A percentile compares a stretch with the other conserved stretches of the same genome.
Conservation (phyloP, 2,888 invertebrate genomes). For the Microctonus brassicae region DNA sequence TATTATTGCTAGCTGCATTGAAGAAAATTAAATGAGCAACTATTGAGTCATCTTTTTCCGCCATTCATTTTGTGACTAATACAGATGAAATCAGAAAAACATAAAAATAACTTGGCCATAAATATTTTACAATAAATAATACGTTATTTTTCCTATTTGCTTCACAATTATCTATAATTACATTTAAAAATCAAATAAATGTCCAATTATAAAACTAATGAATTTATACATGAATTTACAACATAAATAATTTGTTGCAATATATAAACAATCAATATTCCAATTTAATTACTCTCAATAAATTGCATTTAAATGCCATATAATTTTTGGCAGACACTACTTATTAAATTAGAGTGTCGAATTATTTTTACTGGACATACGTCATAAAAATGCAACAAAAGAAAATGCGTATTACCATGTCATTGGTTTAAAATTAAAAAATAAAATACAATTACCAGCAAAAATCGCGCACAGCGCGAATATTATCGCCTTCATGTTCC, state of each 20-base stretch:
- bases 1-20: background rate
- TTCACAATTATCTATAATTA: background rate
- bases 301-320: background rate
- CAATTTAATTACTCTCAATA: background rate
- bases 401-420: slow-evolving; percentile 19
- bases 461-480: slow-evolving; percentile 70
- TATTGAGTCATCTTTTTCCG: slow-evolving; percentile 30
- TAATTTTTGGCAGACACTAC: background rate
- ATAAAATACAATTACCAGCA: slow-evolving; percentile 64
- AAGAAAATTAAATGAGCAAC: background rate
- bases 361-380: background rate
- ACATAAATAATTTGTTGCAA: background rate
- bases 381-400: slow-evolving; percentile 5
- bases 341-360: background rate
- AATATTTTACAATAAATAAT: background rate
- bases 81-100: background rate
- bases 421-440: slow-evolving; percentile 32
- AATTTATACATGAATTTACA: too few species aligned
- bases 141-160: too few species aligned
- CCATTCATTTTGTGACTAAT: slow-evolving; percentile 29
- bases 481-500: slow-evolving; percentile 66
- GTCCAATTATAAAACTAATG: too few species aligned
- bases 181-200: background rate
- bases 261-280: too few species aligned
- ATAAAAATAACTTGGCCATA: background rate